Conservation (phyloP, 2,113 vertebrate species). For the Clinocottus analis region DNA sequence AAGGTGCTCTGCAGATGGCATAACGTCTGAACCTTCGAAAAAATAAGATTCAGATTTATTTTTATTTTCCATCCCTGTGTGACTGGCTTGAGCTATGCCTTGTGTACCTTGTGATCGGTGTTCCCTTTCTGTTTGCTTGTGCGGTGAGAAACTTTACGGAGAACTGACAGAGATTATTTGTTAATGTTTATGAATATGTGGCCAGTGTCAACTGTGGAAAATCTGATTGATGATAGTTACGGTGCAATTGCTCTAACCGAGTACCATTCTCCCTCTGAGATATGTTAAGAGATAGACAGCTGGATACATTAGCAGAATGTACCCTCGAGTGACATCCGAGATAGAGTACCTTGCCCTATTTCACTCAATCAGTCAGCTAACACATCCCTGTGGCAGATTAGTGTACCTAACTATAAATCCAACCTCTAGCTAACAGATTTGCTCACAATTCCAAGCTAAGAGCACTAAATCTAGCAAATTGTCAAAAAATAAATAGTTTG, state of each 20-base stretch:
- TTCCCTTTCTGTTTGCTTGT: constrained; percentile 16
- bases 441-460: constrained; percentile 46
- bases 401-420: constrained; percentile 54
- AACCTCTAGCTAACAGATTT: constrained; percentile 44
- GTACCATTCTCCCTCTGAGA: constrained; percentile 63
- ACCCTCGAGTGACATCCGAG: constrained; percentile 76
- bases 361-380: constrained; percentile 77
- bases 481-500: constrained; percentile 40
- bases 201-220: constrained; percentile 27
- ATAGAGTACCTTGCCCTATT: constrained; percentile 76
- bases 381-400: constrained; percentile 62
- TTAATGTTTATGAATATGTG: constrained; percentile 56
- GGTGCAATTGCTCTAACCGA: constrained; percentile 40
- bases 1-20: constrained; percentile 71
- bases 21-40: constrained; percentile 61
- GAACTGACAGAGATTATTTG: constrained; percentile 20
- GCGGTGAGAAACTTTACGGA: constrained; percentile 1
- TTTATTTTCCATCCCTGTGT: constrained; percentile 8
- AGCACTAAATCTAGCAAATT: not conserved
- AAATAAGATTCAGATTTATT: constrained; percentile 34
- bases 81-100: constrained; percentile 16
- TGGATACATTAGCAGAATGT: constrained; percentile 76
- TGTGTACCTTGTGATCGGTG: constrained; percentile 6
- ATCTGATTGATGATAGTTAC: constrained; percentile 48
- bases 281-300: constrained; percentile 75